Evolutionary conservation across 2,113 vertebrate genomes (phyloP), one percentile per base, ranked within the genome.

Genomic region (Calyptommatus sinebrachiatus): DNA sequence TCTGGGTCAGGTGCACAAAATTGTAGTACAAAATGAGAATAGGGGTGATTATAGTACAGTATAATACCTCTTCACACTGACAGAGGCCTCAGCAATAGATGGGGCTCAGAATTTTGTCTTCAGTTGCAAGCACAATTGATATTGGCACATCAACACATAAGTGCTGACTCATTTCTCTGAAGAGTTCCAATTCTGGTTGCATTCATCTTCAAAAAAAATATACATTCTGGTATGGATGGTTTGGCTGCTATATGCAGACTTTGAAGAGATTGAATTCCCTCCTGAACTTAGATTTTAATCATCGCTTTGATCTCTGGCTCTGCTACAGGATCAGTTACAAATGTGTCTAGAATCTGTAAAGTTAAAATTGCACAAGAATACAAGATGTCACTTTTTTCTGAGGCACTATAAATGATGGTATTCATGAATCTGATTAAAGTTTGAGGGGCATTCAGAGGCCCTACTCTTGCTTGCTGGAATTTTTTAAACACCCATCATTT

Each of bases 191-290:
- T 87, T 60, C 65, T 79, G 88, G 83, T 41, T 77, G 78, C 82
- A 71, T 14, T 0, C 65, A 75, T 83, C 71, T 77, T 87, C 85
- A 87, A 86, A 91, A 86, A 91, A 41, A 85, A 84, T 75, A 66
- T 72, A 22, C 81, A 73, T 79, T 70, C 77, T 50, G 57, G 72
- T 88, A 76, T 84, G 84, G 77, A 91, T 91, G 84, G 77, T 90
- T 87, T 79, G 81, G 82, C 86, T 90, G 76, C 88, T 89, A 35
- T 78, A 79, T 90, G 73, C 81, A 86, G 84, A 78, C 91, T 92
- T 91, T 89, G 87, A 93, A 90, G 89, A 91, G 83, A 90, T 83
- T 89, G 85, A 92, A 81, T 85, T 88, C 89, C 87, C 86, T 84
- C 67, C 62, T 86, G 86, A 91, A 88, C 68, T 87, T 86, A 85